A percentile compares a stretch with the other conserved stretches of the same genome.
phyloP scores from a whole-genome alignment of 2,113 vertebrate genomes.

The Anolis sagrei region DNA sequence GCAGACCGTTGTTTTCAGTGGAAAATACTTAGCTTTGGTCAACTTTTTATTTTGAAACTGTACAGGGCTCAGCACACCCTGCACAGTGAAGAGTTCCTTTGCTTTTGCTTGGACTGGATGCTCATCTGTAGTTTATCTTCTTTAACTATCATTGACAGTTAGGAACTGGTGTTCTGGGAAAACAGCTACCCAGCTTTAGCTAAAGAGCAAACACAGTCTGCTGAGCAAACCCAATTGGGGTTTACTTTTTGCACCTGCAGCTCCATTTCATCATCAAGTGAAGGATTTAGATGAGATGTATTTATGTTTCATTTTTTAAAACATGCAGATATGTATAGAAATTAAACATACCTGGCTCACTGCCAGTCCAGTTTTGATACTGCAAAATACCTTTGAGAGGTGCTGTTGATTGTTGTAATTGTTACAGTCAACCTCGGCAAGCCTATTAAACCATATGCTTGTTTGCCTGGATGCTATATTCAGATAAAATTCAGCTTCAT shows the following conservation, averaged over 20 bases:
- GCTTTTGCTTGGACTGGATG: background rate
- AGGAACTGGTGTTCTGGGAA: background rate
- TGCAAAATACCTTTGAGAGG: conserved; percentile 3
- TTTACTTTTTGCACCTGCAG: conserved; percentile 17
- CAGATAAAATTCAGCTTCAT: rapidly evolving
- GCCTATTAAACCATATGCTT: background rate
- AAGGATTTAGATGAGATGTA: conserved; percentile 2
- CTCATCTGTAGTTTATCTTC: background rate
- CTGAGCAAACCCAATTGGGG: background rate
- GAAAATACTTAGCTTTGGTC: background rate
- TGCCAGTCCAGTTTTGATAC: conserved; percentile 6
- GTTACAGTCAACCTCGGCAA: background rate
- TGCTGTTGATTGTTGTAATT: conserved; percentile 2
- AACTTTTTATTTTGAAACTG: background rate
- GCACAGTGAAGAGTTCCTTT: background rate
- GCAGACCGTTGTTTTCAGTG: too few relatives aligned
- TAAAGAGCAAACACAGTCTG: background rate
- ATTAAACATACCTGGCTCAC: background rate
- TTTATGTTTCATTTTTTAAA: conserved; percentile 12
- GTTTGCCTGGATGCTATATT: background rate
- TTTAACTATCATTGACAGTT: background rate
- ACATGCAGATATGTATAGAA: conserved; percentile 17
- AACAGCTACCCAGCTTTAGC: background rate
- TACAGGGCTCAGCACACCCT: background rate
- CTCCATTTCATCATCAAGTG: background rate